Base-by-base conservation (phyloP, 64 coral and sea anemone species). In the Catalaphyllia jardinei region DNA sequence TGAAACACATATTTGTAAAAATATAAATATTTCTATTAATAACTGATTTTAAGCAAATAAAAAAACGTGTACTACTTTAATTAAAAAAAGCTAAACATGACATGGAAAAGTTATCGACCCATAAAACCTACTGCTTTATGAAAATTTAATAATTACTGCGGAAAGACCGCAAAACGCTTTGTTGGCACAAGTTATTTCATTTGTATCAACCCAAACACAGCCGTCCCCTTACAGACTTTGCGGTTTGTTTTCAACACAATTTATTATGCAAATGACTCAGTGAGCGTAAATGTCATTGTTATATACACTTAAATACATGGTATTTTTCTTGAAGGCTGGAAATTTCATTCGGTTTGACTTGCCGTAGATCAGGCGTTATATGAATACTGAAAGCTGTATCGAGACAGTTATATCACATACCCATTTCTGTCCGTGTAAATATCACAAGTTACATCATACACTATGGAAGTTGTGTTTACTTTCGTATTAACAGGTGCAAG, bases 161-260 rank as follows among this genome's bases (percentile, higher is more conserved):
- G 9, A 69, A n/a, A 69, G 24, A 27, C 30, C 14, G 3, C 38
- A 83, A 83, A 46, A 67, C 29, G 12, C 67, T 29, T 24, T 64
- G 27, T 67, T 85, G 35, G 71, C 10, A 24, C 24, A 51, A 25
- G 49, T 39, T 71, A 29, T 31, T n/a, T 71, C 62, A 52, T 29
- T 52, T 6, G 29, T 61, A 16, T 31, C 33, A 59, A 71, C 50
- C 51, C 22, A 85, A 85, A 85, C 63, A 85, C 81, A 85, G 62
- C 81, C 62, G 81, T 69, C 29, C 17, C 19, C 20, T 67, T 16
- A 12, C 29, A 85, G 25, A 25, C 35, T 27, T 27, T 64, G 33
- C 38, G 29, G 62, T 85, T 85, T 85, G 38, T 35, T 85, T 85
- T 71, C 28, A 61, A 24, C 18, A 22, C 6, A 24, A 42, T 64